These are phyloP conservation scores for Agrenia bidenticulata DNA, from an alignment of 2,888 invertebrate species.

Conservation along the genomic window DNA sequence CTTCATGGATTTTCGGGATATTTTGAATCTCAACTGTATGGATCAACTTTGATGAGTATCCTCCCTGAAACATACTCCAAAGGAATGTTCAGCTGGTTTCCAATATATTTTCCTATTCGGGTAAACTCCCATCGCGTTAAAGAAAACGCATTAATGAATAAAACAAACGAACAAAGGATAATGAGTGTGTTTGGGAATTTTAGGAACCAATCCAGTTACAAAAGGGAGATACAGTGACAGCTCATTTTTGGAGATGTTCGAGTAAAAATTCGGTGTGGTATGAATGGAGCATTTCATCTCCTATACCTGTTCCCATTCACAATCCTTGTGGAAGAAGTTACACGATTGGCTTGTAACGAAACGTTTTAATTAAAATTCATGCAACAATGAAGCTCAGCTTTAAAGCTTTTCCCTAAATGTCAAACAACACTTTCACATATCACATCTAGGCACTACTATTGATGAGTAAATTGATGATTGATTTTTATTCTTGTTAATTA, in stretches of 20 bases:
- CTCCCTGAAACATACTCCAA: conserved; percentile 83
- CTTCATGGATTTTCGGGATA: conserved; percentile 95
- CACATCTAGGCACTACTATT: too few relatives aligned
- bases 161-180: too few relatives aligned
- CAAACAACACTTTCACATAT: too few relatives aligned
- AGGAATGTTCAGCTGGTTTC: conserved; percentile 98
- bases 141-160: neutral
- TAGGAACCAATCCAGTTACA: conserved; percentile 74
- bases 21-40: conserved; percentile 85
- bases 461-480: too few relatives aligned
- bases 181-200: too few relatives aligned
- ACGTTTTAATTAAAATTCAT: too few relatives aligned
- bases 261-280: conserved; percentile 88
- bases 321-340: conserved; percentile 74
- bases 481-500: too few relatives aligned
- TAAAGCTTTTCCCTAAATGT: too few relatives aligned
- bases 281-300: conserved; percentile 80
- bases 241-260: conserved; percentile 84
- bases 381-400: too few relatives aligned
- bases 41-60: conserved; percentile 80
- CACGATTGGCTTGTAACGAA: conserved; percentile 67
- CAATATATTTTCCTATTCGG: conserved; percentile 86
- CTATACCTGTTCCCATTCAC: conserved; percentile 64
- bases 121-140: conserved; percentile 59
- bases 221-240: conserved; percentile 69